phyloP scores from a whole-genome alignment of 2,113 vertebrate genomes.

The Bufo bufo region DNA sequence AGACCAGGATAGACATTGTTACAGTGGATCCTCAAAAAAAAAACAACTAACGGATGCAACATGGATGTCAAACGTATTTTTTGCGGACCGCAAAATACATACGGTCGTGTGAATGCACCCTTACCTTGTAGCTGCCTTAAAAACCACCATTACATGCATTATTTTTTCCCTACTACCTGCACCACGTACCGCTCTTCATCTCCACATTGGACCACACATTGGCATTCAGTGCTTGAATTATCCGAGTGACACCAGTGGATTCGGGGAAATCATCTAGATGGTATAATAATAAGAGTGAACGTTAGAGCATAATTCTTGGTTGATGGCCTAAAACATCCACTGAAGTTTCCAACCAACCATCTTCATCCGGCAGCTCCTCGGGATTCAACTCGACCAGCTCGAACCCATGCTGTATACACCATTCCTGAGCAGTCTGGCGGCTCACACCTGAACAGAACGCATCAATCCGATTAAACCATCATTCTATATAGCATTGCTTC shows the following conservation, averaged over 20 bases:
- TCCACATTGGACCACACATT: constrained; percentile 95
- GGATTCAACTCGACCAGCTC: constrained; percentile 94
- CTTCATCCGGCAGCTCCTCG: constrained; percentile 92
- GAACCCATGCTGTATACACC: constrained; percentile 94
- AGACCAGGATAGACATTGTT: no score
- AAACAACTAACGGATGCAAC: no score
- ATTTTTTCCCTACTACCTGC: background rate
- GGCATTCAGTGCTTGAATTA: constrained; percentile 93
- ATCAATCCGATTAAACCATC: background rate
- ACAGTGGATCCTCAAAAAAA: no score
- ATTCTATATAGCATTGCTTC: background rate
- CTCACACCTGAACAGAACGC: constrained; percentile 77
- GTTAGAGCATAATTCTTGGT: background rate
- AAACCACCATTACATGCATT: background rate
- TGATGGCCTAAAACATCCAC: background rate
- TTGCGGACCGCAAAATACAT: no score
- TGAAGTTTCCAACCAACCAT: constrained; percentile 76
- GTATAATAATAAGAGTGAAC: background rate
- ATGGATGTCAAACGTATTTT: no score
- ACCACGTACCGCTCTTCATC: constrained; percentile 88
- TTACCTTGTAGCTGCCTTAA: background rate
- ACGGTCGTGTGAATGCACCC: no score
- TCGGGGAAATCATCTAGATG: constrained; percentile 94
- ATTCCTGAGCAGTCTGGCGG: constrained; percentile 91
- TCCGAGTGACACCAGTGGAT: constrained; percentile 92